Base-by-base conservation (phyloP, 2,113 vertebrate species). In the Sigmodon hispidus region DNA sequence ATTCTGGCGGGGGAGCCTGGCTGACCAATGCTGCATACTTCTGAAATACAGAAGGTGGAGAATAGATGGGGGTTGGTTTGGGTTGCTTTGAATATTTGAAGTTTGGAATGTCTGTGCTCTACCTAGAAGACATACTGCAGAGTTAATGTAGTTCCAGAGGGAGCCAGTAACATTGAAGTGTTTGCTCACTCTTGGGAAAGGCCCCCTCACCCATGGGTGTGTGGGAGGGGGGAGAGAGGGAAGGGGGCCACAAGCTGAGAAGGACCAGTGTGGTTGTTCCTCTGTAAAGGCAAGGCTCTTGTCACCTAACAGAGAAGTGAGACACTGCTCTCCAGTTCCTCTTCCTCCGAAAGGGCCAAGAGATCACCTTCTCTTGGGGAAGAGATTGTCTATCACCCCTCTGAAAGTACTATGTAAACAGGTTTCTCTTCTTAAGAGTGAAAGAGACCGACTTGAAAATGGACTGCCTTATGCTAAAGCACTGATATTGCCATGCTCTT, bases 271-370 rank as follows among this genome's bases (percentile, higher is more conserved):
- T n/a, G 50, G 57, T 2, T 16, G 1, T 11, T 19, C 45, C 48
- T 15, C 34, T 2, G 1, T 21, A 31, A 85, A 36, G 5, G 45
- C 0, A 0, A 0, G 21, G 34, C 45, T n/a, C 45, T n/a, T 0
- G 0, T 40, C 59, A 21, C n/a, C 57, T 90, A 52, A 63, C 45
- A 4, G 4, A 48, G 50, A 29, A 29, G 3, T 2, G 2, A 36
- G 52, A 21, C 4, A 45, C 13, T 22, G 9, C 7, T 75, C 45
- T 1, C 17, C 8, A 0, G 12, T 6, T 8, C 21, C 36, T 40
- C 67, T 81, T 2, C 1, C 12, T 45, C 69, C 90, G 73, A 55
- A 29, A 92, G 36, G 26, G 29, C 34, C 57, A 86, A 50, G 36
- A 48, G 15, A 34, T 55, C 34, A 10, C 26, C 31, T 45, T 50